Evolutionary conservation across 2,797 vertebrate species (phyloP).

Genomic region (Macropus fuliginosus): DNA sequence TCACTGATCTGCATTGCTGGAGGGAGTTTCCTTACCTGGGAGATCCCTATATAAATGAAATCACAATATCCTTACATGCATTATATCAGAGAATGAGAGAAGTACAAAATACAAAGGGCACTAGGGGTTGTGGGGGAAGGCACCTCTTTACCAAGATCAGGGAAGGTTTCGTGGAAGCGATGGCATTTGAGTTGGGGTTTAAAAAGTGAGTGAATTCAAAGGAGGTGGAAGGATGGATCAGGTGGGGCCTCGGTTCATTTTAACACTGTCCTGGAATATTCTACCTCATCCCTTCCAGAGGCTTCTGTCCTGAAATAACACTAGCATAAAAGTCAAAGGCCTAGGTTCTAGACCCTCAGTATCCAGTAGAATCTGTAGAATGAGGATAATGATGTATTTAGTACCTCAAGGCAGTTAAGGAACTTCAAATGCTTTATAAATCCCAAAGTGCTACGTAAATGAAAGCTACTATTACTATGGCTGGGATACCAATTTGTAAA

Average conservation of each 20-base stretch:
- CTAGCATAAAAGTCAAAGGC: not conserved
- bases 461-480: not conserved
- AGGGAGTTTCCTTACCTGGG: not conserved
- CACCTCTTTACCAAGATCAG: not conserved
- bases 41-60: not conserved
- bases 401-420: not conserved
- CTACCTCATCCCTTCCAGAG: not conserved
- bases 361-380: not conserved
- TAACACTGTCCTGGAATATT: not conserved
- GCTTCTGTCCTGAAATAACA: not conserved
- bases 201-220: not conserved
- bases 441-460: not conserved
- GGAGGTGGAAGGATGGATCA: not conserved
- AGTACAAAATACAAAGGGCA: not conserved
- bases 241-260: not conserved
- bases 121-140: rapidly evolving
- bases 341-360: not conserved
- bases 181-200: not conserved
- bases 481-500: not conserved
- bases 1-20: not conserved
- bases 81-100: not conserved
- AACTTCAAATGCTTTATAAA: not conserved
- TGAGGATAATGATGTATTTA: not conserved
- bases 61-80: not conserved
- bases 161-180: not conserved